Evolutionary conservation across 2,888 invertebrate genomes (phyloP).

Genomic region (Morpho achilles): DNA sequence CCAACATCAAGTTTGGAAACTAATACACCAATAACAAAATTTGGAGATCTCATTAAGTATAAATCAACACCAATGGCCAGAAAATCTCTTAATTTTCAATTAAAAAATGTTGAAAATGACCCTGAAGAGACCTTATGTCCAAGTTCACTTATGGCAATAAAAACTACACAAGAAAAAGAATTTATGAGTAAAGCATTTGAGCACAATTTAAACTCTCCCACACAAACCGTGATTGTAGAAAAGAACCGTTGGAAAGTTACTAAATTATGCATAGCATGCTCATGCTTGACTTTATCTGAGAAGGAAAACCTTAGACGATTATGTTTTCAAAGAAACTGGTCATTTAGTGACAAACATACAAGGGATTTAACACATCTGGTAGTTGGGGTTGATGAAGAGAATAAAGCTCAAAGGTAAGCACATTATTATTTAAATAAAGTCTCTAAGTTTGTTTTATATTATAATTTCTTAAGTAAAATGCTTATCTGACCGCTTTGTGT

Average conservation of each 20-base stretch:
- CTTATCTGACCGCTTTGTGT: too few relatives aligned
- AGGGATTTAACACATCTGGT: slow-evolving; percentile 64
- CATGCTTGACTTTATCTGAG: slow-evolving; percentile 49
- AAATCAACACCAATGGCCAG: slow-evolving; percentile 65
- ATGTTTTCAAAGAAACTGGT: slow-evolving; percentile 48
- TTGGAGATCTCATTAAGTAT: slow-evolving; percentile 55
- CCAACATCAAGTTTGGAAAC: slow-evolving; percentile 46
- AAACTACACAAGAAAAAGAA: slow-evolving; percentile 63
- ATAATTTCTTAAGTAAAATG: not conserved
- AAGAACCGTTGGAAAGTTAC: slow-evolving; percentile 29
- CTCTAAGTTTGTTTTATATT: not conserved
- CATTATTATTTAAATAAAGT: not conserved
- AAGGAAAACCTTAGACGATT: slow-evolving; percentile 43
- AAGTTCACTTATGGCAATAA: slow-evolving; percentile 40
- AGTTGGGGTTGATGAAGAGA: slow-evolving; percentile 63
- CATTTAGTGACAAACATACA: slow-evolving; percentile 52
- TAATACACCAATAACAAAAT: slow-evolving; percentile 57
- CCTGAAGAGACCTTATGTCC: slow-evolving; percentile 53
- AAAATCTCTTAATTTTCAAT: slow-evolving; percentile 59
- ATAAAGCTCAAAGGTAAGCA: slow-evolving; percentile 59
- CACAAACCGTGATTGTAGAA: slow-evolving; percentile 28
- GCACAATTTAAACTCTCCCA: slow-evolving; percentile 38
- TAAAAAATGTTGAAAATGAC: slow-evolving; percentile 37
- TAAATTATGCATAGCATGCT: slow-evolving; percentile 52
- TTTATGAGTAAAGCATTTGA: slow-evolving; percentile 63